A percentile compares a stretch with the other conserved stretches of the same genome.
These are phyloP conservation scores for Loris lydekkerianus DNA, from an alignment of 2,797 vertebrate genomes.

Conservation along the genomic window DNA sequence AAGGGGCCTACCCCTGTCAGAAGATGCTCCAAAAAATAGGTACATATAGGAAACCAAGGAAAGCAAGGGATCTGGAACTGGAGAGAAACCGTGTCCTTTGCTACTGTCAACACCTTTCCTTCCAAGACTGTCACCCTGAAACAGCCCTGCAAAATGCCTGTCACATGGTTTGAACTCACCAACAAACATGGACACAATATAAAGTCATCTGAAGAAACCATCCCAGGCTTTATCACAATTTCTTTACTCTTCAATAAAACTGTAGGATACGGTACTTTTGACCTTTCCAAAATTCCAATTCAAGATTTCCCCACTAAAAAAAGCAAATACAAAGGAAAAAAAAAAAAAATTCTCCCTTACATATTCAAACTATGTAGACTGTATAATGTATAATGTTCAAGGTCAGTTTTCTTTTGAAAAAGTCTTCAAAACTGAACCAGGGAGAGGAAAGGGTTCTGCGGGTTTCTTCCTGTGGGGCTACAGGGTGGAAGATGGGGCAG, in stretches of 20 bases:
- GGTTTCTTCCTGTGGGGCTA: not conserved
- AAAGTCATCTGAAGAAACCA: not conserved
- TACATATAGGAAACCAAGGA: not conserved
- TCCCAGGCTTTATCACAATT: not conserved
- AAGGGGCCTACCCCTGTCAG: no score
- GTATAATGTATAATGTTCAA: not conserved
- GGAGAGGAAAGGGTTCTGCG: not conserved
- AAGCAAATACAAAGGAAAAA: not conserved
- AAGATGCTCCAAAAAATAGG: not conserved
- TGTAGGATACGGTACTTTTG: not conserved
- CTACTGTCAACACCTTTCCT: not conserved
- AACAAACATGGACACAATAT: not conserved
- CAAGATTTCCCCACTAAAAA: constrained; percentile 13
- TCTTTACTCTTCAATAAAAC: constrained; percentile 18
- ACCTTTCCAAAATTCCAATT: constrained; percentile 40
- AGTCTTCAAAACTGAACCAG: not conserved
- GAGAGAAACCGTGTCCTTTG: not conserved
- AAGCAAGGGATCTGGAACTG: rapidly evolving
- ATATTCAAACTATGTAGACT: not conserved
- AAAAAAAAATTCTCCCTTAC: not conserved
- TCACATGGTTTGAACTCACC: not conserved
- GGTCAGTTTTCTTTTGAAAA: not conserved
- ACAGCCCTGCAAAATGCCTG: not conserved
- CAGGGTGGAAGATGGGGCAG: no score
- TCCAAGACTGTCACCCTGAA: not conserved